Percentiles rank a stretch among this genome's conserved stretches.
phyloP scores from a whole-genome alignment of 2,797 vertebrate genomes.

The Enteromius radiatus region DNA sequence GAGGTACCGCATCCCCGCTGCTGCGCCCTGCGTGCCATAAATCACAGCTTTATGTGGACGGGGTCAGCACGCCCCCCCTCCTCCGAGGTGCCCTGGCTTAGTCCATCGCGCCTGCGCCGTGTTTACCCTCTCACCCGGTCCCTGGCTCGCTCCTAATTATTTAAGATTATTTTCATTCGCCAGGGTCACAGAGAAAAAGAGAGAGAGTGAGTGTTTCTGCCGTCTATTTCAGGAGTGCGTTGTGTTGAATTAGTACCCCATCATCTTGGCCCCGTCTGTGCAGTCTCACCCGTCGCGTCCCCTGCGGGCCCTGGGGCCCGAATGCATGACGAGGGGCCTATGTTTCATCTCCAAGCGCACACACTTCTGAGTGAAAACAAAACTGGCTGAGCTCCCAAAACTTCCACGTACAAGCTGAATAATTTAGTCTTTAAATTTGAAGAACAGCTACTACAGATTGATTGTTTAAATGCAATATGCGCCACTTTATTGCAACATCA shows the following conservation, averaged over 20 bases:
- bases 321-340: conserved; percentile 46
- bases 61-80: conserved; percentile 93
- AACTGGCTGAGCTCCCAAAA: conserved; percentile 40
- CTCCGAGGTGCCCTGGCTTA: conserved; percentile 84
- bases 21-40: conserved; percentile 99
- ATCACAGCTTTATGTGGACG: conserved; percentile 99
- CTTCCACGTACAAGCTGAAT: conserved; percentile 21
- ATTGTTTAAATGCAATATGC: conserved; percentile 2
- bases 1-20: conserved; percentile 98
- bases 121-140: conserved; percentile 94
- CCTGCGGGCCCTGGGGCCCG: conserved; percentile 35
- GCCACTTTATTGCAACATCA: neutral
- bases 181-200: conserved; percentile 90
- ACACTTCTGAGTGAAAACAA: conserved; percentile 34
- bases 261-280: conserved; percentile 74
- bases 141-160: conserved; percentile 99
- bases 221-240: conserved; percentile 74
- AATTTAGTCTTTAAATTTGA: conserved; percentile 18
- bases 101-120: conserved; percentile 85
- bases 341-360: conserved; percentile 43
- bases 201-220: conserved; percentile 73
- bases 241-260: conserved; percentile 81
- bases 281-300: conserved; percentile 51
- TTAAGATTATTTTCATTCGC: conserved; percentile 99
- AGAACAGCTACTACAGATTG: conserved; percentile 8